Conservation (phyloP, 2,888 invertebrate genomes). For the Chirona hameri region DNA sequence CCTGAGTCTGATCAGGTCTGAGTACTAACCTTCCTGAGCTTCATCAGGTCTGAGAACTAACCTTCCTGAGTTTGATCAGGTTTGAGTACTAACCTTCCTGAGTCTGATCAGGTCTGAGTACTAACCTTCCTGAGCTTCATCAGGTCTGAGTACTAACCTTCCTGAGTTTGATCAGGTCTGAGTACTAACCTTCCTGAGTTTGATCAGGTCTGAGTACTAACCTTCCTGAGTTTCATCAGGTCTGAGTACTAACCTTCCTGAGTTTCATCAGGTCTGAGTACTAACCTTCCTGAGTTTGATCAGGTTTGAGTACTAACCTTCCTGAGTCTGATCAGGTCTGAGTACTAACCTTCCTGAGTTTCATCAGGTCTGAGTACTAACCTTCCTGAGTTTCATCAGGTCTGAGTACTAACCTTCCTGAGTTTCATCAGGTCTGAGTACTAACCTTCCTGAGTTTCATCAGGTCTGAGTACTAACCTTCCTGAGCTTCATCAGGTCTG, state of each 20-base stretch:
- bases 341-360: conserved; percentile 84
- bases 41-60: background rate
- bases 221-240: conserved; percentile 81
- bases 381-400: too few species aligned
- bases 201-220: conserved; percentile 80
- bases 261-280: too few species aligned
- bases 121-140: too few species aligned
- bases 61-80: conserved; percentile 60
- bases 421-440: background rate
- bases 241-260: too few species aligned
- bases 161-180: too few species aligned
- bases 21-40: too few species aligned
- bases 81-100: conserved; percentile 85
- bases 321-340: conserved; percentile 67
- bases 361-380: too few species aligned
- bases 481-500: too few species aligned
- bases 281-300: too few species aligned
- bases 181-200: conserved; percentile 49
- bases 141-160: too few species aligned
- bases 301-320: background rate
- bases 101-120: conserved; percentile 67
- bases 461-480: conserved; percentile 82
- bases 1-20: too few species aligned
- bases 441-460: conserved; percentile 56
- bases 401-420: too few species aligned